Base-by-base conservation (phyloP, 2,113 vertebrate species). In the Herpetotheres cachinnans region DNA sequence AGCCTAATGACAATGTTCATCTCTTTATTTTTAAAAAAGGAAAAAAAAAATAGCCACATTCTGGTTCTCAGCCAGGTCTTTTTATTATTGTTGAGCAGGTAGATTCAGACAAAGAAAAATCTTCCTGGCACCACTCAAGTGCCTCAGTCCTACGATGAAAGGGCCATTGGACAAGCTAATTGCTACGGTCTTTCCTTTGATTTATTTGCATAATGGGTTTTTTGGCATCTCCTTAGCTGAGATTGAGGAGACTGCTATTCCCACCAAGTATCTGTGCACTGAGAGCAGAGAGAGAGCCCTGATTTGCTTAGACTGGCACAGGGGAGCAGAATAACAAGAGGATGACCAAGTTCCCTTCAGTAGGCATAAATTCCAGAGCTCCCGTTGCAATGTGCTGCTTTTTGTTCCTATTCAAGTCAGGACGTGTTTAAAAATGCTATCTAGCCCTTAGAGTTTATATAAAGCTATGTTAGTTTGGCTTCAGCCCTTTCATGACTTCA, bases 11-110 rank as follows among this genome's bases (percentile, higher is more conserved):
- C 32, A 50, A 29, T 47, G 11, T 50, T 54, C 4, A 4, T 59
- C 2, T 44, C 46, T 56, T 40, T 36, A 27, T 30, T 83, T 88
- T 59, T 77, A 27, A 38, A 66, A 59, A 56, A 30, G n/a, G n/a
- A 6, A 3, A 0, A 34, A 26, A 73, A 86, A 65, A 8, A 2
- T 7, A 26, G 8, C 58, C 22, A 22, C 2, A 1, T 58, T 44
- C 36, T 65, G 16, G 22, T 86, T 92, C 42, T 86, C 47, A 90
- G 54, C 12, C 40, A 92, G 32, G 24, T 67, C 24, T 77, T 91
- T 84, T 36, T 80, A 24, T 30, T 85, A 3, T 56, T 52, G n/a
- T 36, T 61, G 38, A 79, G 22, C 74, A 72, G 54, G 19, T 87
- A 7, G 0, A 80, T 71, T 92, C 40, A 71, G 44, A 61, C 36